A percentile compares a stretch with the other conserved stretches of the same genome.
These are phyloP conservation scores for Eristalis tenax DNA, from an alignment of 2,888 invertebrate species.

Conservation along the genomic window DNA sequence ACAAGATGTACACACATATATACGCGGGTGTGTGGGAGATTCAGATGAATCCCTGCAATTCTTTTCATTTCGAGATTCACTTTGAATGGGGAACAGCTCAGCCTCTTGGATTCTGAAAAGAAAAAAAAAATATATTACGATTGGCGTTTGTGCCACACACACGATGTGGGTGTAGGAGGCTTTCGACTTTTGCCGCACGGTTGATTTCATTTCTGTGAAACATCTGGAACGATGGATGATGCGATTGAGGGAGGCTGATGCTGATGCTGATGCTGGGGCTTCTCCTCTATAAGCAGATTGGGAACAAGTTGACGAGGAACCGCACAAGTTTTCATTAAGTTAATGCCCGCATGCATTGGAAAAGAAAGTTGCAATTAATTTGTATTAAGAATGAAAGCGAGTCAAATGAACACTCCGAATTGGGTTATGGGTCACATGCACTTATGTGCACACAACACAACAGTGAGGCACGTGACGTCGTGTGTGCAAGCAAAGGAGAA, in stretches of 20 bases:
- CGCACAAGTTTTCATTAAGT: background rate
- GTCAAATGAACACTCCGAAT: background rate
- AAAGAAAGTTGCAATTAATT: background rate
- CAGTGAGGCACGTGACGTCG: background rate
- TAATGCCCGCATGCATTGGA: background rate
- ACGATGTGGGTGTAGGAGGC: background rate
- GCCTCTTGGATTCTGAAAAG: background rate
- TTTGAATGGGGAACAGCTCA: background rate
- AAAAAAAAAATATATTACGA: background rate
- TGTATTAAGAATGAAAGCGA: background rate
- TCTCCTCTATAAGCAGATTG: background rate
- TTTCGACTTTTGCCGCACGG: background rate
- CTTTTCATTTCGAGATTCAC: background rate
- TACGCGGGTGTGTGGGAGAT: background rate
- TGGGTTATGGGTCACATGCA: background rate
- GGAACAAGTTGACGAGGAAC: background rate
- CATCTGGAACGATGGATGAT: background rate
- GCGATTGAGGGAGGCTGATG: background rate
- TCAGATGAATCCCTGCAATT: conserved; percentile 12
- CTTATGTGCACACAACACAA: background rate
- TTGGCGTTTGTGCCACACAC: background rate
- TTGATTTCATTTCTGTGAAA: background rate
- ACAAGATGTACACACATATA: background rate
- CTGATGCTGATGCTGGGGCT: background rate
- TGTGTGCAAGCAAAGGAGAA: background rate